Evolutionary conservation across 2,797 vertebrate genomes (phyloP), one percentile per base, ranked within the genome.

Genomic region (Sebastes minor): DNA sequence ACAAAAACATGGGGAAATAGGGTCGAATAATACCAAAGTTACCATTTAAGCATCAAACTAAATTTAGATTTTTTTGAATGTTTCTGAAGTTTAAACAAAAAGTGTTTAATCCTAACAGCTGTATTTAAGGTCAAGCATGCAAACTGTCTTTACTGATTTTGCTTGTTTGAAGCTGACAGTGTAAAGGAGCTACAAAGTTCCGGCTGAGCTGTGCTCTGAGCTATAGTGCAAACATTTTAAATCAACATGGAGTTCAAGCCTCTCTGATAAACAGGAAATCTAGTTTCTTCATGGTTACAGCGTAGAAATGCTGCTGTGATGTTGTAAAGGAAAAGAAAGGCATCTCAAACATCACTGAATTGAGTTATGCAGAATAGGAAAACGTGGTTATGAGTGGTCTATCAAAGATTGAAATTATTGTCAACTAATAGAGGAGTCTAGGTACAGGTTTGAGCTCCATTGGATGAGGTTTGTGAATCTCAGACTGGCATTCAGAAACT

Each of bases 231-330:
- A 70, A 72, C 5, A 2, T 33, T 27, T 20, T 6, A 76, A 52
- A 22, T 72, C 1, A 74, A 32, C 14, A 13, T 11, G 0, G 32
- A 33, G 0, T 22, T 30, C 0, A 30, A 53, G 4, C 25, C 20
- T 57, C 0, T 66, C 20, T 0, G 6, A 1, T 32, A 7, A 60
- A 27, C 18, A 55, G n/a, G 2, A 4, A 60, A 71, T 30, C 1
- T 33, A 38, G 16, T 16, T 83, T 66, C 68, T 71, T 80, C 2
- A 4, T 38, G 1, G 67, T 71, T 9, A 22, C 2, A 35, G 4
- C n/a, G 30, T 2, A 8, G 32, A 38, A 73, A 49, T 18, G 18
- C 11, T 13, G 18, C 1, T 56, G 27, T n/a, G 32, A 59, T 20
- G 20, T 23, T 61, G 13, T 5, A 3, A 38, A 32, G 10, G 10